Evolutionary conservation across 2,888 invertebrate species (phyloP), one percentile per base, ranked within the genome.

Genomic region (Dicycla oo): DNA sequence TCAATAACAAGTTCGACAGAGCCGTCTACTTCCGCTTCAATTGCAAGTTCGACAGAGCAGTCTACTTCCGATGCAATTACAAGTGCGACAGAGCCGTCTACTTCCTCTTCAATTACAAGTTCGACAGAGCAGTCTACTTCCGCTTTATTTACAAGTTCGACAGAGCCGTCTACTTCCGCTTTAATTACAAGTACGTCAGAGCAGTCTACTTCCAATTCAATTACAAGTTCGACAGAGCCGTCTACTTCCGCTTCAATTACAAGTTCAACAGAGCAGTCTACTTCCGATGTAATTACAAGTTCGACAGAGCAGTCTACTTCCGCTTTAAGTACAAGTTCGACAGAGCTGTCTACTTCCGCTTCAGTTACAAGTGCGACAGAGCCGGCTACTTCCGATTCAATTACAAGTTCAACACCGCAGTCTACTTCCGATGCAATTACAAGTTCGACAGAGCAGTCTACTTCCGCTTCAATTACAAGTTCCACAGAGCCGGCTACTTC

Each of bases 301-400:
- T 2, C 30, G 30, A 30, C 30, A 30, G 30, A 30, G 30, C 30
- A 2, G 4, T 30, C 30, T 30, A 30, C 30, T 30, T 30, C 30
- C 30, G 2, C 30, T 3, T 2, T 4, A 15, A 18, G 18, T 18
- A 43, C 43, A 6, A 43, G 15, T 30, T 2, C 30, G 30, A 30
- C 30, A 30, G 30, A 30, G 30, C 3, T 4, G 4, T 30, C 30
- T 30, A 30, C 30, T 30, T 30, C 30, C 30, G 2, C 30, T 15
- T 5, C 45, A 2, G n/a, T 11, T 5, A 49, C n/a, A 23, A 58
- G 5, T 5, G 30, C 30, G 30, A 6, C 13, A 13, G 6, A 23
- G 4, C 13, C 13, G 3, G 2, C 23, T 0, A 13, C 51, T n/a
- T 5, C 11, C 4, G 2, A 2, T 3, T 2, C 30, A 2, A n/a